Evolutionary conservation across 1,140 invertebrate genomes (phyloP), one percentile per base, ranked within the genome.

Genomic region (Macrostomum lignano): DNA sequence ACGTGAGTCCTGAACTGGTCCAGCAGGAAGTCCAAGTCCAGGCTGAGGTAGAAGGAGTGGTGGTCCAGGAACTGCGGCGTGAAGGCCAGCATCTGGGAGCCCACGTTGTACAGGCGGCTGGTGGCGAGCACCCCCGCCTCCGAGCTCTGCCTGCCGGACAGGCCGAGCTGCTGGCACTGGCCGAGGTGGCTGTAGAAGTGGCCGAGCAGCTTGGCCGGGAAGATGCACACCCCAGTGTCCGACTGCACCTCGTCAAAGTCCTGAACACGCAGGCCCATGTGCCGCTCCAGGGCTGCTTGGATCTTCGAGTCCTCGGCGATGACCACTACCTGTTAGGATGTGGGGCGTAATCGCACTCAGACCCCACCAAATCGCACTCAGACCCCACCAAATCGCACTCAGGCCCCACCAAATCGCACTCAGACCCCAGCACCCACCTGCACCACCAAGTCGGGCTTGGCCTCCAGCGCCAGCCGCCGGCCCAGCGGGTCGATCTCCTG

Each of bases 401-500:
- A n/a, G n/a, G n/a, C n/a, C n/a, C n/a, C n/a, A n/a, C n/a, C n/a
- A n/a, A n/a, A n/a, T n/a, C n/a, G n/a, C n/a, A n/a, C n/a, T n/a
- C n/a, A n/a, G n/a, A n/a, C n/a, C n/a, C n/a, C n/a, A n/a, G n/a
- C n/a, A n/a, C n/a, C n/a, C n/a, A n/a, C n/a, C 65, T 98, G 91
- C 1, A 98, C 91, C 24, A 96, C 86, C 23, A 94, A 78, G 62
- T 96, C 88, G 3, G 86, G 86, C 52, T 91, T 88, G 44, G 91
- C 88, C 47, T 93, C 81, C 1, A 15, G 20, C 7, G 77, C 76
- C 9, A 94, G 59, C 31, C 91, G 63, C 43, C 88, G 62, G 61
- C 94, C 96, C 7, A 98, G 56, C 1, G 91, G 91, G 66, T 98
- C 91, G 35, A 98, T 54, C 61, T 98, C 91, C 25, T 84, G 84